These are phyloP conservation scores for Pluvialis apricaria DNA, from an alignment of 2,113 vertebrate genomes.

Conservation along the genomic window DNA sequence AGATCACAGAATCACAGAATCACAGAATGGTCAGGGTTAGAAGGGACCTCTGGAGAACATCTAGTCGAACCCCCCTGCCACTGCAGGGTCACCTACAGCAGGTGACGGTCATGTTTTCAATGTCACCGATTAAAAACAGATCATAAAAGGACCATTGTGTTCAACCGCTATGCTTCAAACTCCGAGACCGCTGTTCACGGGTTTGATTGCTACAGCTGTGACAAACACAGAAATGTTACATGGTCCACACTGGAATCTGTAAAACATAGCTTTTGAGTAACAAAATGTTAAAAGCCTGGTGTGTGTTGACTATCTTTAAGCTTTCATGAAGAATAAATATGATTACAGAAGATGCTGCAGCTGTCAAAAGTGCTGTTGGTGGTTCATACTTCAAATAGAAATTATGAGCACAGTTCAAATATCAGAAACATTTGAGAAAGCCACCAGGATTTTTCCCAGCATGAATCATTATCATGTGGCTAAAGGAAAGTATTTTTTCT, in stretches of 20 bases:
- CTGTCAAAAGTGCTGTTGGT: not conserved
- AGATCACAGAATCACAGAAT: too few relatives aligned
- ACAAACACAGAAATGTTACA: not conserved
- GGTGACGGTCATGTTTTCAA: not conserved
- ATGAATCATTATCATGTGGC: not conserved
- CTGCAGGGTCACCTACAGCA: too few relatives aligned
- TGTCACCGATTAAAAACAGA: not conserved
- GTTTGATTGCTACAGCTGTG: not conserved
- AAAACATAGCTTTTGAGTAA: not conserved
- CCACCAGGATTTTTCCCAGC: not conserved
- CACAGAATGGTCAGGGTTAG: too few relatives aligned
- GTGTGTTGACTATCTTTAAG: not conserved
- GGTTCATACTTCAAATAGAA: slow-evolving; percentile 18
- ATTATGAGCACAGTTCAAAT: not conserved
- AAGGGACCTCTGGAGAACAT: too few relatives aligned
- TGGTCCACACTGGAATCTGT: not conserved
- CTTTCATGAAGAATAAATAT: slow-evolving; percentile 26
- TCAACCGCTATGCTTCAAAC: not conserved
- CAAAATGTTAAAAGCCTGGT: not conserved
- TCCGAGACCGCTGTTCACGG: not conserved
- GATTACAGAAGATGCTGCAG: slow-evolving; percentile 14
- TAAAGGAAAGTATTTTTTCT: not conserved
- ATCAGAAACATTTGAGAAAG: not conserved
- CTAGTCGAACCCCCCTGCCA: too few relatives aligned
- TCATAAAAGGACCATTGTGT: not conserved